Base-by-base conservation (phyloP, 64 coral and sea anemone species). In the Montipora sp. region DNA sequence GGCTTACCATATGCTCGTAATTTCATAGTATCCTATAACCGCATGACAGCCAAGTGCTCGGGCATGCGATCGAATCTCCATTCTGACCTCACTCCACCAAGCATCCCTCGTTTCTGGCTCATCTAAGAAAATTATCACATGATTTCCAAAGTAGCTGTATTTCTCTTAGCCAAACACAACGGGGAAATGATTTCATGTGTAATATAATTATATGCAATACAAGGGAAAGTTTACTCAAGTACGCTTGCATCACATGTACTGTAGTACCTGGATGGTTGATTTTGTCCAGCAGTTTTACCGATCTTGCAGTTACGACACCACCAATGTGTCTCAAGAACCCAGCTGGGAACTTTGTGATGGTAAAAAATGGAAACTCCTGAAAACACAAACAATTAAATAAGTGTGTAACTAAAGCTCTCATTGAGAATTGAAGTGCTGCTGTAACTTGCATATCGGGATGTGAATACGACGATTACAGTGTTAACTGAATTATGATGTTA, bases 331-430 rank as follows among this genome's bases (percentile, higher is more conserved):
- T 89, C 9, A 98, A 75, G 51, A 98, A 98, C 18, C 91, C 88
- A 22, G 88, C 6, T 0, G 97, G 94, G 12, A 96, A 98, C 23
- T 92, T 89, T 43, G 97, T 98, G 15, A 96, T 87, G 12, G 97
- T 98, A 50, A 98, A 98, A 88, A 98, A 98, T 4, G 97, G 97
- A 77, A 98, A 92, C 59, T 98, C 97, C 97, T 98, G 89, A 67
- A 88, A 90, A 48, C 10, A 8, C 3, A 53, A 49, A n/a, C 44
- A 57, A 57, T 57, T 11, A 36, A 36, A 36, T 36, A 36, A 36
- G 36, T 36, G 36, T 36, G 36, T 36, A 36, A 36, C 36, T 2
- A 36, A 36, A 2, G 36, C 36, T 36, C 36, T 36, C 2, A 36
- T 36, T 36, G 36, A 36, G 36, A 36, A 36, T 2, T 36, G 36